Evolutionary conservation across 2,888 invertebrate genomes (phyloP).

Genomic region (Drosophila setosimentum): DNA sequence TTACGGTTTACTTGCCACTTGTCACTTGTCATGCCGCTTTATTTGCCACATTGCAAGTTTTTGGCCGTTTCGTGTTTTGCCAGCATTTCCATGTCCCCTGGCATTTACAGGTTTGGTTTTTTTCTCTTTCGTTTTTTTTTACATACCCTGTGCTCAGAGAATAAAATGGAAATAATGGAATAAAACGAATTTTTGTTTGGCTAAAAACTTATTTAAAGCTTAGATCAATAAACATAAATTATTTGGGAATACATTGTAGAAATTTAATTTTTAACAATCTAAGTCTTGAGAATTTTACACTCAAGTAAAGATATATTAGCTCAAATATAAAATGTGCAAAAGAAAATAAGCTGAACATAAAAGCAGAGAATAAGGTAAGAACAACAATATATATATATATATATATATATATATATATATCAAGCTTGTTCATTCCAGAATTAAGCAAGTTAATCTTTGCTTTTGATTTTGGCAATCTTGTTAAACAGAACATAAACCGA

Average conservation of each 20-base stretch:
- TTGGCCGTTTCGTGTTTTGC: constrained; percentile 19
- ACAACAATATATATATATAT: too few relatives aligned
- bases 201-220: neutral
- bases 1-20: constrained; percentile 50
- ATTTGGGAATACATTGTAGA: neutral
- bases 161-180: neutral
- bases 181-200: neutral
- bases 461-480: too few relatives aligned
- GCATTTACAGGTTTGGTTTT: constrained; percentile 33
- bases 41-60: constrained; percentile 60
- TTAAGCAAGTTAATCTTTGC: too few relatives aligned
- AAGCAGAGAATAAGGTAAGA: too few relatives aligned
- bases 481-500: too few relatives aligned
- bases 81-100: constrained; percentile 20
- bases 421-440: too few relatives aligned
- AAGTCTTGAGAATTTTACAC: neutral
- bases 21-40: constrained; percentile 62
- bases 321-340: too few relatives aligned
- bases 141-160: neutral
- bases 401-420: too few relatives aligned
- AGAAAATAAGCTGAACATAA: neutral
- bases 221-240: neutral
- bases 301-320: neutral
- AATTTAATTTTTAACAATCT: neutral
- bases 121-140: neutral